Conservation (phyloP, 2,888 invertebrate genomes). For the Desoria tigrina region DNA sequence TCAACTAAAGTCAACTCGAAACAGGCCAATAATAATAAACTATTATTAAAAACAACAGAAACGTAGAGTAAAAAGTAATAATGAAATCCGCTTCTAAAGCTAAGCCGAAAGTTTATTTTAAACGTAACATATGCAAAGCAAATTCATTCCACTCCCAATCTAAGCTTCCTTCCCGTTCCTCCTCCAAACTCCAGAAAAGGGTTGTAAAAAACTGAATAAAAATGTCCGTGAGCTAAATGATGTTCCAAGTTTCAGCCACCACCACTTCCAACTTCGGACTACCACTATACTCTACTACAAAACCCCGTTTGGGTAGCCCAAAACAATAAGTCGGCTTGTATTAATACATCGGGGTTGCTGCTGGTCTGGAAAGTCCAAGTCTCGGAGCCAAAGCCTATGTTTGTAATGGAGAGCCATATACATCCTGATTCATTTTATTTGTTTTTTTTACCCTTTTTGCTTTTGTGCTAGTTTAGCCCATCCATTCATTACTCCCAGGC, state of each 20-base stretch:
- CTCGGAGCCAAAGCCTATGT: not conserved
- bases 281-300: not conserved
- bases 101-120: not conserved
- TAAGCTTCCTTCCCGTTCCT: too few relatives aligned
- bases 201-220: too few relatives aligned
- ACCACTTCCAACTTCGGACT: too few relatives aligned
- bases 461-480: constrained; percentile 28
- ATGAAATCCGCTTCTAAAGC: not conserved
- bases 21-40: constrained; percentile 11
- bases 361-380: too few relatives aligned
- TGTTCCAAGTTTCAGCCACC: too few relatives aligned
- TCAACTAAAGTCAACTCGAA: too few relatives aligned
- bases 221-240: too few relatives aligned
- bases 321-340: too few relatives aligned
- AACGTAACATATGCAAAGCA: constrained; percentile 19
- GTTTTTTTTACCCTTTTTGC: constrained; percentile 3
- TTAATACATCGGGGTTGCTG: too few relatives aligned
- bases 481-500: constrained; percentile 39
- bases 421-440: not conserved
- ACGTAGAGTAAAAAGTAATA: not conserved
- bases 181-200: too few relatives aligned
- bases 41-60: constrained; percentile 19
- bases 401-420: not conserved
- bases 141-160: not conserved
- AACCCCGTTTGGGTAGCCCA: too few relatives aligned